Base-by-base conservation (phyloP, 2,888 invertebrate genomes). In the Camponotus fellah region DNA sequence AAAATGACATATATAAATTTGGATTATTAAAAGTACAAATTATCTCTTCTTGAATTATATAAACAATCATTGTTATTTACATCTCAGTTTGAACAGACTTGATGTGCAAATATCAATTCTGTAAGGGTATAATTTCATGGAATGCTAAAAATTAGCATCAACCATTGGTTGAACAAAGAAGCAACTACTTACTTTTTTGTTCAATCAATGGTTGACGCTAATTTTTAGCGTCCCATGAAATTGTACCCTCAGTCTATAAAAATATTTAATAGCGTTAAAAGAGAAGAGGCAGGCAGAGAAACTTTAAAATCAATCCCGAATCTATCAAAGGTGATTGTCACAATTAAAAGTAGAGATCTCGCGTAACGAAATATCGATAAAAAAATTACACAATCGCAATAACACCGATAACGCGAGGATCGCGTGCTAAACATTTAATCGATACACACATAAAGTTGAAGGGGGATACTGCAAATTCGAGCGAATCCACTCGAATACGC, bases 371-470 rank as follows among this genome's bases (percentile, higher is more conserved):
- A n/a, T n/a, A 68, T 21, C 32, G 40, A 53, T 56, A 32, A 26
- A 10, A 10, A 40, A 32, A 46, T 10, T 2, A 26, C 26, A 26
- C 26, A 26, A 64, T 75, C 26, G 53, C 43, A 21, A 49, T 37
- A 68, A 82, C 14, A 14, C 49, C 60, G 82, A 62, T 21, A 60
- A 79, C 34, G 46, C 0, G 17, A 37, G 58, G 56, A 46, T 21
- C 71, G 58, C 71, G 79, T 79, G 79, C 79, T 79, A 71, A 76
- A 75, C 79, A 79, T 79, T 79, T 79, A 79, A 71, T 79, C 46
- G 71, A 79, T 79, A 79, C 69, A 79, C 79, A 79, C 71, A 79
- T 71, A 79, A 60, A 79, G 46, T 53, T 79, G 71, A 79, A 34
- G 65, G 49, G 43, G n/a, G 21, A 12, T 56, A 40, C 66, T 26